Conservation (phyloP, 2,113 vertebrate species). For the Paracanthobrama guichenoti region DNA sequence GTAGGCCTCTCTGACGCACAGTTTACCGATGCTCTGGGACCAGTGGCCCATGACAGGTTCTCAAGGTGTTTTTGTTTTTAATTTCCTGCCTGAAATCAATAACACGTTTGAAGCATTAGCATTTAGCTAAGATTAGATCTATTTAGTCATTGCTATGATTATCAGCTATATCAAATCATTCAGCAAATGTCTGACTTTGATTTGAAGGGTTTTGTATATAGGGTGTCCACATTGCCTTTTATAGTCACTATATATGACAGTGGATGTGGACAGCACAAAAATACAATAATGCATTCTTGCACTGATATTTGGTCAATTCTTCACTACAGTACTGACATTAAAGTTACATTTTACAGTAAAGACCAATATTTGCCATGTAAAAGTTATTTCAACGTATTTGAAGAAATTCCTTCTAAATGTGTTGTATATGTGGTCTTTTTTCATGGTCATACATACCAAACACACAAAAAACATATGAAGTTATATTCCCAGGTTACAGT, state of each 20-base stretch:
- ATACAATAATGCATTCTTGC: not conserved
- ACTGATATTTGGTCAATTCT: not conserved
- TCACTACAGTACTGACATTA: not conserved
- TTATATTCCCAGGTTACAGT: too few species aligned
- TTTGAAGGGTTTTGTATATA: not conserved
- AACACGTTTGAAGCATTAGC: not conserved
- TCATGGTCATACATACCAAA: not conserved
- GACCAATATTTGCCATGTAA: not conserved
- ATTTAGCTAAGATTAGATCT: not conserved
- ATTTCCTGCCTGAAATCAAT: conserved; percentile 25
- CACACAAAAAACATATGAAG: too few species aligned
- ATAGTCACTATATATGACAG: not conserved
- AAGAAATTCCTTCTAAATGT: not conserved
- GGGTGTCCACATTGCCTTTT: not conserved
- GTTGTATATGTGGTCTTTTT: not conserved
- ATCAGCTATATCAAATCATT: not conserved
- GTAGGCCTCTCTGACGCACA: not conserved
- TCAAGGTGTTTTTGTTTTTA: conserved; percentile 17
- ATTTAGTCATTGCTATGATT: not conserved
- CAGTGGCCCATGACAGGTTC: conserved; percentile 19
- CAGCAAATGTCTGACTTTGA: not conserved
- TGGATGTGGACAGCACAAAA: not conserved
- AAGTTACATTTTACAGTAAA: not conserved
- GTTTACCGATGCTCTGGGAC: not conserved
- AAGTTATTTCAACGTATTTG: not conserved